A percentile compares a stretch with the other conserved stretches of the same genome.
These are phyloP conservation scores for Cisticola juncidis DNA, from an alignment of 2,113 vertebrate species.

Conservation along the genomic window DNA sequence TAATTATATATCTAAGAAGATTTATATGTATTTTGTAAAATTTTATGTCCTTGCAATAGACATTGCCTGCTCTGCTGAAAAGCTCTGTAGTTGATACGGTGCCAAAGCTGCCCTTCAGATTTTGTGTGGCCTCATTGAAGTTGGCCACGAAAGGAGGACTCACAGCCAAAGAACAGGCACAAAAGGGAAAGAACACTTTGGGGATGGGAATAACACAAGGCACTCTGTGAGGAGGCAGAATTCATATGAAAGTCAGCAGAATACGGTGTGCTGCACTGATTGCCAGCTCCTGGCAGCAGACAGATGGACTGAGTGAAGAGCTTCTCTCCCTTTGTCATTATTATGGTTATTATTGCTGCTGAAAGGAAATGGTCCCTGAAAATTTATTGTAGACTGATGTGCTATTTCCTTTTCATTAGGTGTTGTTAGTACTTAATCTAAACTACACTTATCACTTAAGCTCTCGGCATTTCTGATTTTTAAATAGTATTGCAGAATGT, in stretches of 20 bases:
- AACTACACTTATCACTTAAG: neutral
- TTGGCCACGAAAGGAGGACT: neutral
- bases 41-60: neutral
- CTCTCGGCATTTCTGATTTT: neutral
- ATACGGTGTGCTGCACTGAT: neutral
- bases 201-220: neutral
- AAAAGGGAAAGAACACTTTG: neutral
- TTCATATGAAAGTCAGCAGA: neutral
- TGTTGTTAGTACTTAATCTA: neutral
- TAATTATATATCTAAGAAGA: neutral
- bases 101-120: constrained; percentile 1
- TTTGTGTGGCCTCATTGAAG: neutral
- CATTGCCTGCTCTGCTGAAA: neutral
- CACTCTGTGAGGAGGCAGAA: neutral
- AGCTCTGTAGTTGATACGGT: neutral
- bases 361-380: neutral
- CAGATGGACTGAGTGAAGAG: neutral
- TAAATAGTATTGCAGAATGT: neutral
- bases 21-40: neutral
- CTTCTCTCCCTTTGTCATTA: neutral
- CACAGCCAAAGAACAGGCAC: neutral
- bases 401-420: neutral
- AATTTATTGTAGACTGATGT: neutral
- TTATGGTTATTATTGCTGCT: neutral
- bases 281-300: neutral